A percentile compares a stretch with the other conserved stretches of the same genome.
phyloP scores from a whole-genome alignment of 2,797 vertebrate species.

The Decapterus maruadsi region DNA sequence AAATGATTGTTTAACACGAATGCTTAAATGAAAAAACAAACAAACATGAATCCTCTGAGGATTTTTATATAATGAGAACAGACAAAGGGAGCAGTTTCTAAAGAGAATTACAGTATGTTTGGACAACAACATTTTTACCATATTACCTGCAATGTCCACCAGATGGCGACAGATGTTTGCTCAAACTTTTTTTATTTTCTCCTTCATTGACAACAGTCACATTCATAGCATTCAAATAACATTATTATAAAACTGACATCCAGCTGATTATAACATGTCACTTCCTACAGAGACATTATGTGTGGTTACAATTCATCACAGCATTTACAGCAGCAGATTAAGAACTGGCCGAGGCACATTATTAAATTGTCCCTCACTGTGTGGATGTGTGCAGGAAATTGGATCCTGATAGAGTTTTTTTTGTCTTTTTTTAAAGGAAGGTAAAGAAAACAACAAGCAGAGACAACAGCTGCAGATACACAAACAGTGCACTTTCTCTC shows the following conservation, averaged over 20 bases:
- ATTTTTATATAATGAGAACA: too few species aligned
- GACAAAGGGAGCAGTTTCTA: too few species aligned
- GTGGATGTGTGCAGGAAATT: slow-evolving; percentile 38
- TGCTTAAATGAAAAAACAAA: too few species aligned
- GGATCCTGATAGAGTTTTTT: slow-evolving; percentile 14
- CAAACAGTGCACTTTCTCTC: slow-evolving; percentile 2
- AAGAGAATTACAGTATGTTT: too few species aligned
- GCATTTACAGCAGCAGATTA: slow-evolving; percentile 33
- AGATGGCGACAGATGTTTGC: too few species aligned
- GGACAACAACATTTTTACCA: too few species aligned
- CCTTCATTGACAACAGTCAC: neutral
- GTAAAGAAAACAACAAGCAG: slow-evolving; percentile 8
- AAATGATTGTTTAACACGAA: too few species aligned
- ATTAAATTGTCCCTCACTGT: neutral
- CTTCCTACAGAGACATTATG: neutral
- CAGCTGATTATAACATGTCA: neutral
- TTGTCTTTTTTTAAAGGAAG: neutral
- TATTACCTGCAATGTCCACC: too few species aligned
- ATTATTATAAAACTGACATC: neutral
- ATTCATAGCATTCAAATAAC: neutral
- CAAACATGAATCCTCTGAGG: too few species aligned
- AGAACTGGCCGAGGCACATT: neutral
- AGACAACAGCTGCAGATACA: slow-evolving; percentile 21
- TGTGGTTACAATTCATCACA: slow-evolving; percentile 6
- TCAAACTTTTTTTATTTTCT: neutral